Conservation (phyloP, 2,888 invertebrate species). For the Temnothorax rugatulus region DNA sequence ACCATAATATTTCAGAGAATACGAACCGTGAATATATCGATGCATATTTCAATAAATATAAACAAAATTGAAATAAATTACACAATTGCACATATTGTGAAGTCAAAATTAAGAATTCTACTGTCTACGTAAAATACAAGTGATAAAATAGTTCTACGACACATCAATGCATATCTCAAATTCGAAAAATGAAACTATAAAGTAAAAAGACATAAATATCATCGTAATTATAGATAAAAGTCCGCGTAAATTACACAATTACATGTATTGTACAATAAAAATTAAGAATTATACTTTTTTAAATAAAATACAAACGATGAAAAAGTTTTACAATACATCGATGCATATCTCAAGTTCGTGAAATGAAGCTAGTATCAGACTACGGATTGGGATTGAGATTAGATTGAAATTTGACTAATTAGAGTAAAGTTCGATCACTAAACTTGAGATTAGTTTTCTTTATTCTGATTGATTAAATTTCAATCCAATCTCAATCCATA, state of each 20-base stretch:
- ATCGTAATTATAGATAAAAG: not conserved
- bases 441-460: no score
- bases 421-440: no score
- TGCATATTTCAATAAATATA: not conserved
- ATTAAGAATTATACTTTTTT: not conserved
- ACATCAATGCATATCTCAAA: not conserved
- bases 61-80: not conserved
- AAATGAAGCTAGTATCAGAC: not conserved
- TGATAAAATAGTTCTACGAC: not conserved
- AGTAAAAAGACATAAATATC: constrained; percentile 4
- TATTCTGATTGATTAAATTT: no score
- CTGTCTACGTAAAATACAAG: not conserved
- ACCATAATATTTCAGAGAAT: constrained; percentile 28
- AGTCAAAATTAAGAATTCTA: not conserved
- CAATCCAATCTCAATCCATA: no score
- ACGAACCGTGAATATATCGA: not conserved
- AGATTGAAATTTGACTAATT: no score
- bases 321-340: not conserved
- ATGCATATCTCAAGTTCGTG: not conserved
- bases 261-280: not conserved
- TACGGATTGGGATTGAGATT: no score
- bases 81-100: not conserved
- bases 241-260: not conserved
- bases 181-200: not conserved
- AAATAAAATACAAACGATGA: not conserved